Conservation (phyloP, 1,140 invertebrate species). For the Parasteatoda tepidariorum region DNA sequence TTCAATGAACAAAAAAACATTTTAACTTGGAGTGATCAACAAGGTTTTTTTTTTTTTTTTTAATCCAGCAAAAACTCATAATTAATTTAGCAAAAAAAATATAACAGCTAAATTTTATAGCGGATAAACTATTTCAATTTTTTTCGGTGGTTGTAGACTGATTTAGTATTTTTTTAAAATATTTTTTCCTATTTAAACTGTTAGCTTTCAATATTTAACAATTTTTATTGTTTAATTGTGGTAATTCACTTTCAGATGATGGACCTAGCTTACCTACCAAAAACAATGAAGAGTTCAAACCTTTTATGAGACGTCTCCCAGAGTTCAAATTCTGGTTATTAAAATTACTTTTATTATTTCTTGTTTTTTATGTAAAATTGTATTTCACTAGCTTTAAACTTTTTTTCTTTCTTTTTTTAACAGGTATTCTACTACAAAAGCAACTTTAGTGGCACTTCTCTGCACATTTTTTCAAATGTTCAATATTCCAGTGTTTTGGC, state of each 20-base stretch:
- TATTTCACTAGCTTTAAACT: background rate
- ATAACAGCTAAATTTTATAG: no score
- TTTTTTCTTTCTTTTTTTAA: slow-evolving; percentile 59
- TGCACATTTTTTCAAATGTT: slow-evolving; percentile 98
- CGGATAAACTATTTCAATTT: no score
- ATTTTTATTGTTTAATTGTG: no score
- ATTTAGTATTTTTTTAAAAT: no score
- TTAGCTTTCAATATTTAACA: no score
- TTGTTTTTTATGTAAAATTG: background rate
- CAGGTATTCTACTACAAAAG: slow-evolving; percentile 92
- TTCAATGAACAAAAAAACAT: no score
- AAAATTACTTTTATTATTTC: background rate
- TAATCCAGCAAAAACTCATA: no score
- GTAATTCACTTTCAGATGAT: slow-evolving; percentile 76
- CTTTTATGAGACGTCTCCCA: slow-evolving; percentile 96
- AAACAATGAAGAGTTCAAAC: slow-evolving; percentile 96
- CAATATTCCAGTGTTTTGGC: slow-evolving; percentile 99
- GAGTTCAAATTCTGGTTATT: slow-evolving; percentile 99
- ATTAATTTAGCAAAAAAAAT: no score
- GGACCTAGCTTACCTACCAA: slow-evolving; percentile 94
- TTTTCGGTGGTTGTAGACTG: no score
- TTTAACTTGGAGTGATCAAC: no score
- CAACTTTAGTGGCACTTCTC: slow-evolving; percentile 88
- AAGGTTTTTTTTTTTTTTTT: no score
- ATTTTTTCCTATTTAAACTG: no score